Evolutionary conservation across 2,113 vertebrate species (phyloP).

Genomic region (Alouatta palliata): DNA sequence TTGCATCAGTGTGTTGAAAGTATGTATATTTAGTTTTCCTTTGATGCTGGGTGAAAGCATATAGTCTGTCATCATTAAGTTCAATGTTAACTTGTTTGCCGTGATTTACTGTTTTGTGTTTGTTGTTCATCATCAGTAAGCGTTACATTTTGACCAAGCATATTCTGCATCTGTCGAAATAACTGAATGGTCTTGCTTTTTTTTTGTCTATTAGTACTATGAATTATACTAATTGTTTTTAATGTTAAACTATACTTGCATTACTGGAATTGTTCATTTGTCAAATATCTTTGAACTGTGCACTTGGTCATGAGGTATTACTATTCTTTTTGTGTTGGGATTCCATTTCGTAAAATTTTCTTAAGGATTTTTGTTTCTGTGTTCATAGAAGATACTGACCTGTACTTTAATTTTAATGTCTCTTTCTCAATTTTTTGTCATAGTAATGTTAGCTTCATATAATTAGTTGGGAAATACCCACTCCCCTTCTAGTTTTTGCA

Average conservation of each 20-base stretch:
- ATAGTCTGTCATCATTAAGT: not conserved
- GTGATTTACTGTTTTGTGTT: not conserved
- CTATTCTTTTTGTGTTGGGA: not conserved
- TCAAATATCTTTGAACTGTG: not conserved
- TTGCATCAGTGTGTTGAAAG: not conserved
- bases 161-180: not conserved
- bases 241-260: not conserved
- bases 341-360: not conserved
- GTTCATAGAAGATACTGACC: not conserved
- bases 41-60: not conserved
- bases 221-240: not conserved
- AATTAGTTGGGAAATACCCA: not conserved
- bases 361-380: not conserved
- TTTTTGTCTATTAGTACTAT: not conserved
- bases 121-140: not conserved
- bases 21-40: not conserved
- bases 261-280: not conserved
- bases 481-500: not conserved
- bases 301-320: not conserved
- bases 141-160: not conserved
- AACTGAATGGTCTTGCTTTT: not conserved
- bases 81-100: not conserved
- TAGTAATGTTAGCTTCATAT: not conserved
- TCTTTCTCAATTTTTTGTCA: not conserved
- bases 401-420: not conserved